Evolutionary conservation across 2,797 vertebrate species (phyloP).

Genomic region (Sternotherus odoratus): DNA sequence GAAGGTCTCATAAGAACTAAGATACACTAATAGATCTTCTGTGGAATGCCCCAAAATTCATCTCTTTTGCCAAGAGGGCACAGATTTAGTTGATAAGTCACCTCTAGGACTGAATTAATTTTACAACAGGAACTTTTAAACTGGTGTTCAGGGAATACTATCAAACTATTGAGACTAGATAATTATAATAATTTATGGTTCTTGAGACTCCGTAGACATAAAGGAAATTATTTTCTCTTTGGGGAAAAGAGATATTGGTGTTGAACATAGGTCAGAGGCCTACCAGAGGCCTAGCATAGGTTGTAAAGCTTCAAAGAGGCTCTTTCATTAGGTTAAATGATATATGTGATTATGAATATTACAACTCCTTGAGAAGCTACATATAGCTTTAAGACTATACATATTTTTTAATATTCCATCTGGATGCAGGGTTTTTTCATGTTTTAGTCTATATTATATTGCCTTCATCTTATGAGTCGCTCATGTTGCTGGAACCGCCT

Average conservation of each 20-base stretch:
- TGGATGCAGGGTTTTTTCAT: neutral
- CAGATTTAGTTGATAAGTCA: slow-evolving; percentile 26
- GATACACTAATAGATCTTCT: slow-evolving; percentile 47
- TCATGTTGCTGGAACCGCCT: neutral
- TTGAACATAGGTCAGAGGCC: neutral
- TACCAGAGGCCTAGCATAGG: no score
- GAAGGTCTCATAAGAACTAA: slow-evolving; percentile 18
- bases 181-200: neutral
- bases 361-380: neutral
- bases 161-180: neutral
- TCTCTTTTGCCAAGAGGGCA: neutral
- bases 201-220: neutral
- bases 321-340: neutral
- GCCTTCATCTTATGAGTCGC: neutral
- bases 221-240: rapidly evolving
- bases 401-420: neutral
- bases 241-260: neutral
- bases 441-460: neutral
- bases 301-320: neutral
- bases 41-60: slow-evolving; percentile 55
- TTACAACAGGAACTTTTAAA: slow-evolving; percentile 5
- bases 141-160: neutral
- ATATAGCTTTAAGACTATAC: neutral
- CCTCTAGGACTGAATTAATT: slow-evolving; percentile 15
- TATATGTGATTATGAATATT: neutral